Evolutionary conservation across 2,797 vertebrate genomes (phyloP), one percentile per base, ranked within the genome.

Genomic region (Acanthurus tractus): DNA sequence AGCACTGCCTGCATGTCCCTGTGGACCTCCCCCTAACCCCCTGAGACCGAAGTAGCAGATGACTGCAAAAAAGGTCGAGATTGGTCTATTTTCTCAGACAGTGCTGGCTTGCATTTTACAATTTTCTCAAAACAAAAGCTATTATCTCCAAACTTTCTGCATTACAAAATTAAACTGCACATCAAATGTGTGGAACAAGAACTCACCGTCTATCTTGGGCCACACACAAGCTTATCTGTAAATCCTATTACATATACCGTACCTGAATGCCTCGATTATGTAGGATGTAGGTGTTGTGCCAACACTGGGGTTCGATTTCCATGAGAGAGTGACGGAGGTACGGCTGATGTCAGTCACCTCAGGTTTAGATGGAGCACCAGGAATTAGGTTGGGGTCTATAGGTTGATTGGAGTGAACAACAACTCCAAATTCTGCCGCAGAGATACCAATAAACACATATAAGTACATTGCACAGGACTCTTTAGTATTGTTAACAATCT

Each of bases 251-350:
- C 15, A 42, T 14, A 17, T 29, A 12, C 78, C 85, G 66, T 79
- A 99, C 98, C 97, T 99, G 96, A 99, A 99, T 61, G 96, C 97
- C 88, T 99, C 98, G 40, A 99, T 96, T 65, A 99, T 89, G 44
- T 98, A 99, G 70, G 97, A 98, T 3, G 96, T 96, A 63, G 97
- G 96, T 1, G 96, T 93, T 71, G 96, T 95, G 50, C 96, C 96
- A n/a, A 94, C 88, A 68, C 93, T 95, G 83, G 96, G 82, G 91
- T 95, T 97, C 25, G 95, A 95, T 85, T 97, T 97, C 98, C 98
- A 99, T 6, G 96, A 96, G 70, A 99, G 88, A 0, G 95, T 96
- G 67, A 98, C 95, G 11, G 96, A 97, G 25, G 95, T 97, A 70
- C 94, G 96, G 85, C 95, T 96, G 88, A 98, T 94, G 75, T 99